Evolutionary conservation across 2,888 invertebrate species (phyloP).

Genomic region (Allophyes oxyacanthae): DNA sequence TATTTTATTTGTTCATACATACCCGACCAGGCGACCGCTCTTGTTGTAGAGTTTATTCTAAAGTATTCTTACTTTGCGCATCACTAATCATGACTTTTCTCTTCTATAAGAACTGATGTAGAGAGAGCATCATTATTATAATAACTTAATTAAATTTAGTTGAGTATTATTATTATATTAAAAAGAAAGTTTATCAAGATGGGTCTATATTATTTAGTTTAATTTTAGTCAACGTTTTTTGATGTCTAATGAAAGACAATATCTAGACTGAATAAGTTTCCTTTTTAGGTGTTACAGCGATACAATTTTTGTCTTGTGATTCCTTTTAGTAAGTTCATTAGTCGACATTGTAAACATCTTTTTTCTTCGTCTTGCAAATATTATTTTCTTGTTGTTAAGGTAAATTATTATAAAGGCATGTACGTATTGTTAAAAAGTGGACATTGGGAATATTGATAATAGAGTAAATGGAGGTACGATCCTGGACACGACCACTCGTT

Average conservation of each 20-base stretch:
- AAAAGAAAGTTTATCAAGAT: conserved; percentile 68
- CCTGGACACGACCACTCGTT: conserved; percentile 78
- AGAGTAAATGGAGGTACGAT: conserved; percentile 67
- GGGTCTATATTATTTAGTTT: conserved; percentile 68
- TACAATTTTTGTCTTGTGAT: conserved; percentile 69
- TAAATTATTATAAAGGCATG: conserved; percentile 80
- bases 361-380: conserved; percentile 68
- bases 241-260: conserved; percentile 85
- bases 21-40: conserved; percentile 15
- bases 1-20: conserved; percentile 39
- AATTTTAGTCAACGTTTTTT: conserved; percentile 79
- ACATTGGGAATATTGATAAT: conserved; percentile 71
- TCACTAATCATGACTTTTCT: conserved; percentile 60
- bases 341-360: conserved; percentile 63
- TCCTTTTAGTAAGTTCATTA: conserved; percentile 72
- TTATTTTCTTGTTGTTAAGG: conserved; percentile 75
- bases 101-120: conserved; percentile 75
- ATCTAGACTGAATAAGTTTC: conserved; percentile 86
- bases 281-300: conserved; percentile 71
- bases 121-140: conserved; percentile 69
- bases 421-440: conserved; percentile 72
- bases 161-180: conserved; percentile 75
- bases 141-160: conserved; percentile 77
- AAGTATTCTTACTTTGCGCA: conserved; percentile 48
- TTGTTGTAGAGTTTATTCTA: conserved; percentile 38